phyloP scores from a whole-genome alignment of 1,140 invertebrate species.

The Periplaneta americana region DNA sequence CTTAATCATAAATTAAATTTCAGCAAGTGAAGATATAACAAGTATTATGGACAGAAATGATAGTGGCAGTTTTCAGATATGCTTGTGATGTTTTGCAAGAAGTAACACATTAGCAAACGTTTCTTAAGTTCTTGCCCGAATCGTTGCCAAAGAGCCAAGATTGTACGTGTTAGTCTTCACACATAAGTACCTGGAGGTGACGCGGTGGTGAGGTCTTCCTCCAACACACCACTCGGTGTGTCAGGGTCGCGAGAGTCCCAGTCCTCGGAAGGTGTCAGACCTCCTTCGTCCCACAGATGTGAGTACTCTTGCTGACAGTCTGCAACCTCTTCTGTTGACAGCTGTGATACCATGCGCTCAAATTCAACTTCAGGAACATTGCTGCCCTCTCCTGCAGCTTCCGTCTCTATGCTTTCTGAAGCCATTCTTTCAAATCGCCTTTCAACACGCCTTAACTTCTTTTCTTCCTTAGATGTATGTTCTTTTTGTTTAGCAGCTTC shows the following conservation, averaged over 20 bases:
- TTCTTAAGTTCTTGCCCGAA: too few species aligned
- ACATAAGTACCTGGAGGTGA: neutral
- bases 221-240: conserved; percentile 36
- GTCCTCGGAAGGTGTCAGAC: conserved; percentile 37
- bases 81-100: too few species aligned
- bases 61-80: too few species aligned
- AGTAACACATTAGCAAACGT: too few species aligned
- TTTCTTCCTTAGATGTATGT: conserved; percentile 23
- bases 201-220: conserved; percentile 5
- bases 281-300: conserved; percentile 41
- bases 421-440: conserved; percentile 51
- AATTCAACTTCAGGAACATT: conserved; percentile 30
- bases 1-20: too few species aligned
- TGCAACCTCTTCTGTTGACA: conserved; percentile 43
- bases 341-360: conserved; percentile 41
- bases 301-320: conserved; percentile 39
- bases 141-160: neutral
- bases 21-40: too few species aligned
- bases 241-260: conserved; percentile 37
- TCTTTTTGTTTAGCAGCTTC: neutral
- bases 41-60: too few species aligned
- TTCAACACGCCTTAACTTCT: conserved; percentile 43
- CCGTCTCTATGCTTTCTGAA: conserved; percentile 31
- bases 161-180: neutral
- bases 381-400: neutral